phyloP scores from a whole-genome alignment of 2,113 vertebrate genomes.

The Lonchura striata region DNA sequence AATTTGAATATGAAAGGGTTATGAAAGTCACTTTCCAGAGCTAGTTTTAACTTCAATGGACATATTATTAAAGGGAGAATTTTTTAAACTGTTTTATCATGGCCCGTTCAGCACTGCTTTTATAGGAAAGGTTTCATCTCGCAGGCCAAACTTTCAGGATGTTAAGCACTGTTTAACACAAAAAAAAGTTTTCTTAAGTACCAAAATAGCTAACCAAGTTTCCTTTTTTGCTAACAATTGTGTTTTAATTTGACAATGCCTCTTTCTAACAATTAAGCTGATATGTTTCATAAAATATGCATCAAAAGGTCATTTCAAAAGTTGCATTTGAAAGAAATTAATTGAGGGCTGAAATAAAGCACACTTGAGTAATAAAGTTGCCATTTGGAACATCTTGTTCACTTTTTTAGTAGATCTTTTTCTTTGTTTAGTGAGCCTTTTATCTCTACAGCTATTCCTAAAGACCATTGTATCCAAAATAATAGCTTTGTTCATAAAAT shows the following conservation, averaged over 20 bases:
- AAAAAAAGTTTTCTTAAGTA: background rate
- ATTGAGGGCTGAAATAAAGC: background rate
- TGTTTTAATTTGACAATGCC: background rate
- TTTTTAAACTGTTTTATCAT: background rate
- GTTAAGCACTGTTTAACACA: background rate
- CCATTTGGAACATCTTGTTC: background rate
- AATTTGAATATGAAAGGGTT: background rate
- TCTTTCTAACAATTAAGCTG: background rate
- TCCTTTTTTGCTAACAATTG: background rate
- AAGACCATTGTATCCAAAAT: background rate
- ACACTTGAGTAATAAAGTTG: background rate
- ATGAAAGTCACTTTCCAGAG: background rate
- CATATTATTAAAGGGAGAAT: background rate
- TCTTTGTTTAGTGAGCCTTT: slow-evolving; percentile 10
- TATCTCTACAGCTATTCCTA: slow-evolving; percentile 7
- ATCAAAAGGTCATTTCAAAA: background rate
- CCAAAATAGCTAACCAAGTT: background rate
- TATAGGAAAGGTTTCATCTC: background rate
- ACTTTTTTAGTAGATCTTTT: background rate
- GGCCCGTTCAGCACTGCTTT: background rate
- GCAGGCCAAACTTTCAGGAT: background rate
- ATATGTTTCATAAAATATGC: background rate
- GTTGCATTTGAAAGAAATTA: background rate
- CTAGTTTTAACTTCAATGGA: background rate
- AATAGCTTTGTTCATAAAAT: background rate